phyloP scores from a whole-genome alignment of 35 echinoderm and acorn worm species.

The Diadema setosum region DNA sequence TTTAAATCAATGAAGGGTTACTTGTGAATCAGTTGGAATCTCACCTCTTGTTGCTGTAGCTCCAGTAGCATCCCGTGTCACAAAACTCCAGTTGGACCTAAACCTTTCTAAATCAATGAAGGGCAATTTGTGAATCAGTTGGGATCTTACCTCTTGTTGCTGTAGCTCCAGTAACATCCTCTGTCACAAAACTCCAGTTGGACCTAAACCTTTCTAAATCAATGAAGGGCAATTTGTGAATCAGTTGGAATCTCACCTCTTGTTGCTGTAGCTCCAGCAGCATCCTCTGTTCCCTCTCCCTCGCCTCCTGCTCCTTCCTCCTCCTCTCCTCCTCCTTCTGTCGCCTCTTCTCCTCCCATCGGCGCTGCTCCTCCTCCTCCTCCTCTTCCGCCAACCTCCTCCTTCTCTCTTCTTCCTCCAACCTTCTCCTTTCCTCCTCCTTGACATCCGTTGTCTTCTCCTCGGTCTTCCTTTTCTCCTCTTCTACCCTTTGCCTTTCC shows the following conservation, averaged over 20 bases:
- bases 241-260: slow-evolving; percentile 30
- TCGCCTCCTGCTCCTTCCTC: slow-evolving; percentile 57
- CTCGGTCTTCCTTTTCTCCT: background rate
- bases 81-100: no score
- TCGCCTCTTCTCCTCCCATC: slow-evolving; percentile 77
- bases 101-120: no score
- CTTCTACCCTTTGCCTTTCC: background rate
- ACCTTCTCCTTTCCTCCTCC: background rate
- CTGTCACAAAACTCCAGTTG: no score
- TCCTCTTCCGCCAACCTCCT: slow-evolving; percentile 34
- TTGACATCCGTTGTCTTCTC: background rate
- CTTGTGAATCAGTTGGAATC: no score
- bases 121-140: no score
- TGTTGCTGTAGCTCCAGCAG: slow-evolving; percentile 72
- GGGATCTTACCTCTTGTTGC: no score
- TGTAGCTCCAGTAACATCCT: no score
- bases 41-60: no score
- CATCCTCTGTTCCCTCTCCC: slow-evolving; percentile 73
- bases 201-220: no score
- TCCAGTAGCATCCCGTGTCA: no score
- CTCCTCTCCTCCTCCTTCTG: slow-evolving; percentile 67
- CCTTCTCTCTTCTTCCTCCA: slow-evolving; percentile 12
- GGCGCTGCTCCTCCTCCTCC: slow-evolving; percentile 55
- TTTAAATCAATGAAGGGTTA: no score
- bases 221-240: no score